Conservation (phyloP, 1,140 invertebrate species). For the Leptinotarsa undecemlineata region DNA sequence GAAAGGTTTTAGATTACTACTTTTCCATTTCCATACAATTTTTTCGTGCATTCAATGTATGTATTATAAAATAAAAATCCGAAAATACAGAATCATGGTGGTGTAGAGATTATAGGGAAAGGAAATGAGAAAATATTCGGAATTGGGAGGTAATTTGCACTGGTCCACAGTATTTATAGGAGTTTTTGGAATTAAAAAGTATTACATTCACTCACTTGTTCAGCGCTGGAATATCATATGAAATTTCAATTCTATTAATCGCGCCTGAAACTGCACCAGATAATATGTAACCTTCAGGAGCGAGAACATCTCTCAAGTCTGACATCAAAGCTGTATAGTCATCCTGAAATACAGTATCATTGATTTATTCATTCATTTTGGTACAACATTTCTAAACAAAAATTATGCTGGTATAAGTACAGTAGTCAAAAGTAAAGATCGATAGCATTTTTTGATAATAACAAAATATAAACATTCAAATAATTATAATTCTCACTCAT, state of each 20-base stretch:
- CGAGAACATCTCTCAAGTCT: conserved; percentile 42
- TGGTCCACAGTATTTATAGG: not conserved
- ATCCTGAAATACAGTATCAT: conserved; percentile 26
- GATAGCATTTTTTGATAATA: too few relatives aligned
- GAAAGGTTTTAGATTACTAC: too few relatives aligned
- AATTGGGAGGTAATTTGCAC: not conserved
- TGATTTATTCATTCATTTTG: too few relatives aligned
- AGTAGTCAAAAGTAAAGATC: too few relatives aligned
- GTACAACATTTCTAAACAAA: too few relatives aligned
- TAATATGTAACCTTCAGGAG: conserved; percentile 37
- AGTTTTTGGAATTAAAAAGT: not conserved
- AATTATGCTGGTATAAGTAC: too few relatives aligned
- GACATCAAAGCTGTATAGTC: conserved; percentile 41
- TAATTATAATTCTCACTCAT: too few relatives aligned
- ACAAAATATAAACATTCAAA: too few relatives aligned
- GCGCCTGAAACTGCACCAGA: conserved; percentile 39
- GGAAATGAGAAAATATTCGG: not conserved
- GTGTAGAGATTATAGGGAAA: not conserved
- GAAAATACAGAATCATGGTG: not conserved
- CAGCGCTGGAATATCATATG: conserved; percentile 81
- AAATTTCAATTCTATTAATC: conserved; percentile 61
- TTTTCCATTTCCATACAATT: too few relatives aligned
- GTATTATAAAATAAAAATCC: too few relatives aligned
- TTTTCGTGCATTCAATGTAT: too few relatives aligned
- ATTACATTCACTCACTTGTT: conserved; percentile 30